These are phyloP conservation scores for Percina caprodes DNA, from an alignment of 2,113 vertebrate genomes.

Conservation along the genomic window DNA sequence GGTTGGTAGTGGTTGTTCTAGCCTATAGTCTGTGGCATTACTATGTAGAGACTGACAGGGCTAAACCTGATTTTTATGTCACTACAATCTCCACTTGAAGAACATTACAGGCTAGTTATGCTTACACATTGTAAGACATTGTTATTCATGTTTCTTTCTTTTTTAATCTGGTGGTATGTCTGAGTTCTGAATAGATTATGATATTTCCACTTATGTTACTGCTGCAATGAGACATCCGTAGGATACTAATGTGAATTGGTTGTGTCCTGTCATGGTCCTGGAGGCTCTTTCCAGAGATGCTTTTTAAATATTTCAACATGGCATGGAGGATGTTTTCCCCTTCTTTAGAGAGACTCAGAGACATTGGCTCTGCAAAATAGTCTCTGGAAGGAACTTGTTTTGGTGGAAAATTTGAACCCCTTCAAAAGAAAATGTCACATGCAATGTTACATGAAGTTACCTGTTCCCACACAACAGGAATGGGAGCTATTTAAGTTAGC, in stretches of 20 bases:
- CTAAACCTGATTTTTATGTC: not conserved
- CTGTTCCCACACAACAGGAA: no score
- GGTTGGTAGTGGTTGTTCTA: not conserved
- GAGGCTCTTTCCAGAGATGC: not conserved
- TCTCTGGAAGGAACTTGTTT: no score
- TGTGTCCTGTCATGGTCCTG: not conserved
- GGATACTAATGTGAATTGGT: not conserved
- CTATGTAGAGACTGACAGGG: not conserved
- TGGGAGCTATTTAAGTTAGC: no score
- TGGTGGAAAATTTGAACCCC: no score
- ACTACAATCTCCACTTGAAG: not conserved
- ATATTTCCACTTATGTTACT: not conserved
- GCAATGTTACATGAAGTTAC: no score
- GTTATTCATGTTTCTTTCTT: not conserved
- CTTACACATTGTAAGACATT: not conserved
- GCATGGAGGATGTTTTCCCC: constrained; percentile 1
- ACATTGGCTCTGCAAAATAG: no score
- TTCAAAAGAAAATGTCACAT: no score
- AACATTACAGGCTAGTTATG: not conserved
- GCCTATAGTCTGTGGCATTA: not conserved
- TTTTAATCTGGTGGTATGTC: not conserved
- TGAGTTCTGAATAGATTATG: not conserved
- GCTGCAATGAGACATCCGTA: not conserved
- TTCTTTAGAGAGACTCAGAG: not conserved
- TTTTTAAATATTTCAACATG: constrained; percentile 1